phyloP scores from a whole-genome alignment of 2,113 vertebrate genomes.

The Caranx melampygus region DNA sequence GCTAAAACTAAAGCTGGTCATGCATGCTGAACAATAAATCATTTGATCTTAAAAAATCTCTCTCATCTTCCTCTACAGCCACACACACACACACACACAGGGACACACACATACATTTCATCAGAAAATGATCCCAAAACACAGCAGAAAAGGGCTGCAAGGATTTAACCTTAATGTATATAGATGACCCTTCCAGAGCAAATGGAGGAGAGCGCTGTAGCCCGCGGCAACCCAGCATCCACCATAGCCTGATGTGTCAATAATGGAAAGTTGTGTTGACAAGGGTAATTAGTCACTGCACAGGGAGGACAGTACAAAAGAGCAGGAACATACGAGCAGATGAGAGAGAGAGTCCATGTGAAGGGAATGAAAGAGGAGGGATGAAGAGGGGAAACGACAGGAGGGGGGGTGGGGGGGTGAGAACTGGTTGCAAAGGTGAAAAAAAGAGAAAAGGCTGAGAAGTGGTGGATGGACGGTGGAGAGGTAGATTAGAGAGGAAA shows the following conservation, averaged over 20 bases:
- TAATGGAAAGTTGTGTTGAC: slow-evolving; percentile 48
- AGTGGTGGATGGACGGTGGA: not conserved
- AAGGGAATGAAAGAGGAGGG: not conserved
- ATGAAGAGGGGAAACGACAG: not conserved
- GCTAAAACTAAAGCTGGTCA: not conserved
- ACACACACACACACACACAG: not conserved
- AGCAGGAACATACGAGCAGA: not conserved
- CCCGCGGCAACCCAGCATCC: slow-evolving; percentile 1
- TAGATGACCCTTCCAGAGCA: slow-evolving; percentile 2
- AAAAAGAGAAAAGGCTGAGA: not conserved
- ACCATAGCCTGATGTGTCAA: slow-evolving; percentile 27
- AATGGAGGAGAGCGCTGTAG: slow-evolving; percentile 40
- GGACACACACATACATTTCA: not conserved
- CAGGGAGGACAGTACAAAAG: not conserved
- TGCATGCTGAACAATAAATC: not conserved
- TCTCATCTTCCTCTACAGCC: not conserved
- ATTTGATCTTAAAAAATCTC: not conserved
- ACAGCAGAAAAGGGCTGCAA: not conserved
- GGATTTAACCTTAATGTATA: slow-evolving; percentile 43
- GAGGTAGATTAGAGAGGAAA: not conserved
- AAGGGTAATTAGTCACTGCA: slow-evolving; percentile 15
- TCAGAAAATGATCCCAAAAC: slow-evolving; percentile 1
- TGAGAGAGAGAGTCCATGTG: accelerated
- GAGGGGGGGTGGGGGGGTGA: slow-evolving; percentile 13
- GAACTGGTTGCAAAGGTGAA: not conserved